Conservation (phyloP, 2,888 invertebrate genomes). For the Troides oblongomaculatus region DNA sequence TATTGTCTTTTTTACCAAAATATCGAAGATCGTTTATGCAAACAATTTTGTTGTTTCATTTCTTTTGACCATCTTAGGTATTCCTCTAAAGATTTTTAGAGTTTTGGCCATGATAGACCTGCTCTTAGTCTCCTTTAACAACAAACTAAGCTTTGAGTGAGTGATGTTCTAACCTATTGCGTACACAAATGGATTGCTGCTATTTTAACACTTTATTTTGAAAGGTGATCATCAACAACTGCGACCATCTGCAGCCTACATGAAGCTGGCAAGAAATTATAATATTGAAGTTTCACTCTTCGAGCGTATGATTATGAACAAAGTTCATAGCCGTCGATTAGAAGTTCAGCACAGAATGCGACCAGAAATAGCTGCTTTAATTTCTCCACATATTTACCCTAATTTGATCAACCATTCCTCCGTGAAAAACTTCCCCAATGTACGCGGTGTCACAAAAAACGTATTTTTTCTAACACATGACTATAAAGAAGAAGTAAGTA, state of each 20-base stretch:
- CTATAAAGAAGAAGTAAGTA: constrained; percentile 74
- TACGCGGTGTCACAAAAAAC: constrained; percentile 81
- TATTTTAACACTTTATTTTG: no score
- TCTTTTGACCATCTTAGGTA: no score
- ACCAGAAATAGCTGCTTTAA: constrained; percentile 75
- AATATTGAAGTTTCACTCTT: constrained; percentile 89
- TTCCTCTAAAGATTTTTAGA: no score
- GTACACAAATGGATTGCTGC: no score
- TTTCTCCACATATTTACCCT: constrained; percentile 85
- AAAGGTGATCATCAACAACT: constrained; percentile 90
- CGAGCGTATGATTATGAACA: constrained; percentile 87
- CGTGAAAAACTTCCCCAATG: constrained; percentile 77
- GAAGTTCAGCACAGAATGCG: constrained; percentile 90
- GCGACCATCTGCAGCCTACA: constrained; percentile 85
- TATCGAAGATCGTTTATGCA: no score
- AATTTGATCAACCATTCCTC: constrained; percentile 81
- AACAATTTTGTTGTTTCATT: no score
- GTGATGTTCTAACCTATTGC: no score
- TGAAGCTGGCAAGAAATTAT: constrained; percentile 82
- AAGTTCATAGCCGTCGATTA: constrained; percentile 81
- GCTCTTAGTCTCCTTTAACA: no score
- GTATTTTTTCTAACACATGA: constrained; percentile 86
- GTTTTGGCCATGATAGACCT: no score
- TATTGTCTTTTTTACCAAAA: no score
- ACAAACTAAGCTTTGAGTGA: no score